Evolutionary conservation across 2,888 invertebrate species (phyloP), one percentile per base, ranked within the genome.

Genomic region (Ectemnius cavifrons): DNA sequence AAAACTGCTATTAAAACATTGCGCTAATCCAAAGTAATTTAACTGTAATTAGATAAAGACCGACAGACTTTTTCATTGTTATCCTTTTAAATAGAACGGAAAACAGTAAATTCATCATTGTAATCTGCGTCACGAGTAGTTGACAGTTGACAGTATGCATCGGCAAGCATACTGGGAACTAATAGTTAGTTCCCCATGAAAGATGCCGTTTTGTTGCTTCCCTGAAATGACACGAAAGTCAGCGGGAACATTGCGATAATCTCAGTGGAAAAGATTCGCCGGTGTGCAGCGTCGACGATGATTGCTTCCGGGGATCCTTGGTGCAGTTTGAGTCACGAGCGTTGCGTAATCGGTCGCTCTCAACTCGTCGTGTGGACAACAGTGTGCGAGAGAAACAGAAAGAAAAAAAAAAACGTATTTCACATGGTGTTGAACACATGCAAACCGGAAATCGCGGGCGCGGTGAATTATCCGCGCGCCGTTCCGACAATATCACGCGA

Each of bases 231-330:
- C 37, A 8, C 37, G 23, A 37, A 11, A 45, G 46, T 28, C 37
- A 23, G 18, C 18, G 16, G 46, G 4, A 16, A 20, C 18, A 27
- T 4, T 47, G 69, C 61, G 37, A 47, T 57, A 68, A 56, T 52
- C 52, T 4, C 52, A 52, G 52, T 52, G 52, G 52, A 52, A 52
- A 52, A 37, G 59, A 64, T 79, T 72, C 52, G 60, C 14, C 72
- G 23, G 64, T 52, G 20, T 20, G 56, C 46, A 67, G 60, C 52
- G 37, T 37, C 37, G 14, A 23, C 23, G 45, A 52, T 75, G 73
- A 78, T 69, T 69, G 56, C 63, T 73, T 78, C 77, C 74, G 73
- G 61, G 63, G 69, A 57, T 66, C 70, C 72, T 75, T 28, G 20
- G 60, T 69, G 60, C 45, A 62, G 8, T 73, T 75, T 73, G 78